These are phyloP conservation scores for Alethe diademata DNA, from an alignment of 2,113 vertebrate species.

Conservation along the genomic window DNA sequence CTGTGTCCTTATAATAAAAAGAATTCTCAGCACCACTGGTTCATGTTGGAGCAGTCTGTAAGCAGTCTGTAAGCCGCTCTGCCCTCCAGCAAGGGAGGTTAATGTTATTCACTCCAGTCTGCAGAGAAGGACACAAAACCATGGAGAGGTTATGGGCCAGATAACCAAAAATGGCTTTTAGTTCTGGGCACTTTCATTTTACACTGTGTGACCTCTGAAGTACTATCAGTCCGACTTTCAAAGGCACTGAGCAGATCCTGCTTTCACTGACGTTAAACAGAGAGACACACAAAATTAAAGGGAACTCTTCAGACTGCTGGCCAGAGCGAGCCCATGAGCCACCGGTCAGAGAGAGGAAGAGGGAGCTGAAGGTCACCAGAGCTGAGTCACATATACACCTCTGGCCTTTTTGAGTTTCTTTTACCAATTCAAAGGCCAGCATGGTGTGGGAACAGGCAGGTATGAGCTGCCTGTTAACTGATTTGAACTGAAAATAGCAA, in stretches of 20 bases:
- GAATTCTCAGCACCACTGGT: neutral
- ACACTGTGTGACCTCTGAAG: neutral
- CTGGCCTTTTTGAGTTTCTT: neutral
- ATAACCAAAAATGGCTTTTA: slow-evolving; percentile 41
- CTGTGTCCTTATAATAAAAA: neutral
- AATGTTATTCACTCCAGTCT: slow-evolving; percentile 20
- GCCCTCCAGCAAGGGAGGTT: slow-evolving; percentile 27
- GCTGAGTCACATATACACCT: rapidly evolving
- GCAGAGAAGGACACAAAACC: neutral
- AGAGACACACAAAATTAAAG: neutral
- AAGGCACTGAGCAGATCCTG: neutral
- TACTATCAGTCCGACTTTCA: neutral
- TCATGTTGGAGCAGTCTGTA: neutral
- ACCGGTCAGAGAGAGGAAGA: rapidly evolving
- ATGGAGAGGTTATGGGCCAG: slow-evolving; percentile 27
- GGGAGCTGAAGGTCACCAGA: neutral
- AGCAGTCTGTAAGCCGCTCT: neutral
- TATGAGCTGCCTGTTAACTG: neutral
- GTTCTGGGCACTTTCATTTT: slow-evolving; percentile 36
- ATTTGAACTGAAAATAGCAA: neutral
- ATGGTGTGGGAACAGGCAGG: neutral
- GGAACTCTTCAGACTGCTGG: neutral
- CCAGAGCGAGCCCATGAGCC: neutral
- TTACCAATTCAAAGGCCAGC: neutral
- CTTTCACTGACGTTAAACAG: neutral